phyloP scores from a whole-genome alignment of 1,140 invertebrate species.

The Popillia japonica region DNA sequence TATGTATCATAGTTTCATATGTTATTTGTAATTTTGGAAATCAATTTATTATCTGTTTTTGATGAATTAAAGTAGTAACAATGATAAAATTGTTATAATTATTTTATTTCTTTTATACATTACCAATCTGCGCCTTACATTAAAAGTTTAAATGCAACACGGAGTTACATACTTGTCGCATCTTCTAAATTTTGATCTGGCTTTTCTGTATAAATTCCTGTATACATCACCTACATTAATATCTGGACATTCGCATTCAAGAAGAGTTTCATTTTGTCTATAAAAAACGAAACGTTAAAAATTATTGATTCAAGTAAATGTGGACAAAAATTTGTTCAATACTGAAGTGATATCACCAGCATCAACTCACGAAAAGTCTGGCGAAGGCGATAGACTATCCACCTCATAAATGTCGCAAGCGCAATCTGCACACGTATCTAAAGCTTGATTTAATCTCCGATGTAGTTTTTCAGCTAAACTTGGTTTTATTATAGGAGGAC shows the following conservation, averaged over 20 bases:
- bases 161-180: constrained; percentile 33
- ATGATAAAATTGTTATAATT: neutral
- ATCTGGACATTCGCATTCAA: constrained; percentile 23
- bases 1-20: neutral
- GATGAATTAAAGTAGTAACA: neutral
- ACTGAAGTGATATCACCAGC: no score
- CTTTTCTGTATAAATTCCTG: constrained; percentile 29
- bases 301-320: neutral
- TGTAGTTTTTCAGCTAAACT: constrained; percentile 35
- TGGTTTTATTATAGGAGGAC: neutral
- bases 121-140: neutral
- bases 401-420: neutral
- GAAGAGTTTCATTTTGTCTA: constrained; percentile 6
- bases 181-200: constrained; percentile 24
- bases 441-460: constrained; percentile 30
- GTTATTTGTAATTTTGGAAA: neutral
- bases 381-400: neutral
- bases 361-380: constrained; percentile 25
- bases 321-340: neutral
- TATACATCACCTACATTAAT: neutral
- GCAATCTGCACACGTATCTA: constrained; percentile 28
- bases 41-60: neutral
- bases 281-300: neutral
- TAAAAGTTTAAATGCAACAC: constrained; percentile 28
- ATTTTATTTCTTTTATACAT: constrained; percentile 18